Evolutionary conservation across 2,888 invertebrate species (phyloP), one percentile per base, ranked within the genome.

Genomic region (Drosophila anomalata): DNA sequence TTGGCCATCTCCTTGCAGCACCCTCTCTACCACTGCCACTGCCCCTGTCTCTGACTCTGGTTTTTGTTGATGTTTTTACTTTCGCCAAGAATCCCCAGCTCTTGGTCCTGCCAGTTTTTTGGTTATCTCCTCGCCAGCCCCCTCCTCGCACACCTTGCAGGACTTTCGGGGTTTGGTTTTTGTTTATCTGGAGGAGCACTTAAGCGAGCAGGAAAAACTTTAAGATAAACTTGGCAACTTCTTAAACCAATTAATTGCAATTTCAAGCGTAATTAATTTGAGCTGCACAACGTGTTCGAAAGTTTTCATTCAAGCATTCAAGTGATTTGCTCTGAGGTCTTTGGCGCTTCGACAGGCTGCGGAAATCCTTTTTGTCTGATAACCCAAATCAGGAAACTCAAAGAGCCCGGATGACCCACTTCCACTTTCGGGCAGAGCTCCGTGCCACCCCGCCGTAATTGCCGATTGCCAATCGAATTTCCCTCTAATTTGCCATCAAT

Each of bases 181-280:
- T 88, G 89, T 82, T 82, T 88, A 88, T 87, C 87, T 79, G 81
- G 71, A 12, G 22, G 44, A 50, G 73, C 81, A 76, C 82, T 84
- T 82, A 88, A 82, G 57, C 66, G 62, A 41, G 52, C 48, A 50
- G 20, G 44, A 71, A 51, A 86, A 88, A 88, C 87, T 82, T 82
- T 68, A 88, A 82, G 87, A 87, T 84, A 88, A 82, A 88, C 82
- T 82, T 84, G 59, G 44, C 61, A 82, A 88, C 73, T 82, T 81
- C 68, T 73, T 78, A 84, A 88, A 73, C 87, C 87, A 82, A 82
- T 82, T 82, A 82, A 88, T 88, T 87, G 76, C 87, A 82, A 82
- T 88, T 82, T 82, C 78, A 82, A 84, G 89, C 85, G 87, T 87
- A 82, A 82, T 82, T 82, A 82, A 82, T 82, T 82, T 88, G 70